Evolutionary conservation across 2,888 invertebrate species (phyloP).

Genomic region (Exephanes ischioxanthus): DNA sequence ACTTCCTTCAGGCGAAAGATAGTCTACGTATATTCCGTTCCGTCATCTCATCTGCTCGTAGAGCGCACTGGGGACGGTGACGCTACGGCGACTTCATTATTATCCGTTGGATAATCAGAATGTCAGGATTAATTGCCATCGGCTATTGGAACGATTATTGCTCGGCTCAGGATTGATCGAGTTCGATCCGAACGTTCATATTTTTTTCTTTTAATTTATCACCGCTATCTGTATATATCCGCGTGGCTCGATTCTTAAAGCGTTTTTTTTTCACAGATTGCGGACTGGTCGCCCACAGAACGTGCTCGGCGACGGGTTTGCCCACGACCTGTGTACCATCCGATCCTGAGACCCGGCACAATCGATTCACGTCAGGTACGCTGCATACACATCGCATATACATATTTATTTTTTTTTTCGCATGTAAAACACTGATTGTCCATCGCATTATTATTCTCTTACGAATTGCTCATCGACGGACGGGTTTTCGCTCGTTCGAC

Average conservation of each 20-base stretch:
- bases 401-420: constrained; percentile 25
- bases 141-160: constrained; percentile 27
- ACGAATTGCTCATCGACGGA: constrained; percentile 41
- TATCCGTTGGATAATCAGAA: constrained; percentile 44
- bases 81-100: constrained; percentile 26
- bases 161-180: constrained; percentile 42
- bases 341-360: constrained; percentile 78
- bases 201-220: constrained; percentile 45
- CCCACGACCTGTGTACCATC: constrained; percentile 86
- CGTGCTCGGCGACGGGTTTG: constrained; percentile 89
- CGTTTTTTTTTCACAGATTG: constrained; percentile 86
- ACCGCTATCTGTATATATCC: constrained; percentile 16
- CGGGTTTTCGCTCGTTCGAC: background rate
- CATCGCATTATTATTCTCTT: constrained; percentile 51
- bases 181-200: constrained; percentile 18
- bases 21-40: constrained; percentile 16
- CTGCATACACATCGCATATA: constrained; percentile 26
- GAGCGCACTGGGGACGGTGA: background rate
- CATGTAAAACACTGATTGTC: constrained; percentile 17
- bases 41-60: constrained; percentile 13
- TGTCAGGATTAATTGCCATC: constrained; percentile 40
- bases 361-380: constrained; percentile 82
- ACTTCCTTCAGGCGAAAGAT: constrained; percentile 13
- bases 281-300: constrained; percentile 90
- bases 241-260: constrained; percentile 28